Evolutionary conservation across 2,113 vertebrate genomes (phyloP), one percentile per base, ranked within the genome.

Genomic region (Cettia cetti): DNA sequence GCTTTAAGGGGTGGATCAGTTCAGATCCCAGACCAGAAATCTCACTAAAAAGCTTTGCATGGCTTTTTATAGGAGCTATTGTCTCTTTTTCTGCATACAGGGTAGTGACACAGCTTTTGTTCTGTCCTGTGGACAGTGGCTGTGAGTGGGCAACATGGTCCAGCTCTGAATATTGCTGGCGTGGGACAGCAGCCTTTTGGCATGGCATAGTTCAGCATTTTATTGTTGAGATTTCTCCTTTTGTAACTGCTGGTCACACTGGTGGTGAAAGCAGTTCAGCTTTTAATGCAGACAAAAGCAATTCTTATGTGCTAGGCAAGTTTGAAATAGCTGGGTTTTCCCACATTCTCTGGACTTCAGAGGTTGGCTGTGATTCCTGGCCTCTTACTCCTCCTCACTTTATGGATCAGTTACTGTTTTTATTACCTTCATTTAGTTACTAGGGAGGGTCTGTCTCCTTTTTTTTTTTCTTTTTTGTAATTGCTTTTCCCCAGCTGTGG

Each of bases 211-310:
- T 89, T 76, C 65, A 95, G 78, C 44, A 10, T 82, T 91, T 86
- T 84, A 61, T 87, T 85, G 80, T 37, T 91, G 88, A 79, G 35
- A 85, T 86, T 88, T 94, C 61, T 95, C 42, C 89, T 89, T 93
- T 96, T 96, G 95, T 97, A 91, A 85, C 76, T 91, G 94, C 70
- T 77, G 59, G 68, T 98, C 92, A 96, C 85, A 7, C 86, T 93
- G 65, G 70, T 89, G 80, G 60, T 84, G 79, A 95, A 93, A 92
- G 79, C 77, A 87, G 28, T 52, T 59, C 80, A 66, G 82, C 63
- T 93, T 95, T 89, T 89, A 80, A 93, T 91, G 76, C 69, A 59
- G 44, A 82, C 92, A 96, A 94, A 95, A 72, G 61, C 86, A 82
- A 8, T 66, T 87, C 39, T 76, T 93, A 69, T 22, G 53, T 65